phyloP scores from a whole-genome alignment of 2,888 invertebrate genomes.

The Rhorus exstirpatorius region DNA sequence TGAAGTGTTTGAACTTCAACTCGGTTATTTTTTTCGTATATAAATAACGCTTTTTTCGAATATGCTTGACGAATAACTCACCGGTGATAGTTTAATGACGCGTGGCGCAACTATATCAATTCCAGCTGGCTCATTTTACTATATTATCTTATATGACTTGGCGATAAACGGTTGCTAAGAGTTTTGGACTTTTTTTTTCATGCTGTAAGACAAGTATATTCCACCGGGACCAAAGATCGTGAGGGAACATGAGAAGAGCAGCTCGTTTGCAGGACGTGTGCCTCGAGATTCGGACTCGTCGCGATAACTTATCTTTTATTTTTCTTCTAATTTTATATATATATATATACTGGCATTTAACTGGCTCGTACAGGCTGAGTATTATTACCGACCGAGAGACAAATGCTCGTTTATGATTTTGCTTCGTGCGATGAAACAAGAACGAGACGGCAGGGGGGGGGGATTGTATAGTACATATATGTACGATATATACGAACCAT shows the following conservation, averaged over 20 bases:
- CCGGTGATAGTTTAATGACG: too few species aligned
- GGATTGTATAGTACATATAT: neutral
- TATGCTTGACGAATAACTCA: too few species aligned
- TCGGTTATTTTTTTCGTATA: too few species aligned
- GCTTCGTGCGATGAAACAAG: conserved; percentile 22
- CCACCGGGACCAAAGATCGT: neutral
- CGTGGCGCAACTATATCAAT: too few species aligned
- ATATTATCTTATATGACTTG: neutral
- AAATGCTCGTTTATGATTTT: conserved; percentile 51
- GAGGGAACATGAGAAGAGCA: conserved; percentile 27
- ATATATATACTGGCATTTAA: conserved; percentile 26
- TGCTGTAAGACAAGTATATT: neutral
- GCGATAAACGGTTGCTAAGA: conserved; percentile 4
- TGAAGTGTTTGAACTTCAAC: too few species aligned
- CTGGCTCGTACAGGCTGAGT: conserved; percentile 28
- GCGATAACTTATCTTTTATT: conserved; percentile 60
- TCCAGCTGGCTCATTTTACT: neutral
- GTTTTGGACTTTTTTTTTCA: conserved; percentile 7
- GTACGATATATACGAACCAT: neutral
- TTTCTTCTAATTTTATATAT: conserved; percentile 7
- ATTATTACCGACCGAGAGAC: conserved; percentile 47
- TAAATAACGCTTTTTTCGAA: too few species aligned
- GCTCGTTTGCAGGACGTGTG: conserved; percentile 26
- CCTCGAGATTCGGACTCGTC: conserved; percentile 42
- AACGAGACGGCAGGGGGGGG: too few species aligned